These are phyloP conservation scores for Esperia sulphurella DNA, from an alignment of 2,888 invertebrate species.

Conservation along the genomic window DNA sequence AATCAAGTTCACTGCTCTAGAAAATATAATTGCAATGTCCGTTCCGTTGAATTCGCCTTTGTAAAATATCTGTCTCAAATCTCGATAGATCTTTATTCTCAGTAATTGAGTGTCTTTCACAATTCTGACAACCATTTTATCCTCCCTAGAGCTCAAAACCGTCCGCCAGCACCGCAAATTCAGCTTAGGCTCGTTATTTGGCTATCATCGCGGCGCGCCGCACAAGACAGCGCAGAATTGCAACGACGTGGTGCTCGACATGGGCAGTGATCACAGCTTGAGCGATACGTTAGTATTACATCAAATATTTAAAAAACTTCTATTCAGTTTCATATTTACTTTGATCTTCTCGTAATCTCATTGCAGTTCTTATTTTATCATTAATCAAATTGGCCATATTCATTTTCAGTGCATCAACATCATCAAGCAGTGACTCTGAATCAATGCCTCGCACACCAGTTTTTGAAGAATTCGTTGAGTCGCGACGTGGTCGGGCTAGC, in stretches of 20 bases:
- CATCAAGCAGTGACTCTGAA: constrained; percentile 70
- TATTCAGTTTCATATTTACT: too few relatives aligned
- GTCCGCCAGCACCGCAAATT: constrained; percentile 65
- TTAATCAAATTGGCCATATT: not conserved
- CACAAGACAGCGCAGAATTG: constrained; percentile 48
- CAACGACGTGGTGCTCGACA: constrained; percentile 66
- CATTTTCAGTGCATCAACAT: constrained; percentile 51
- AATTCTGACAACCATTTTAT: not conserved
- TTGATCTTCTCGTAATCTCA: too few relatives aligned
- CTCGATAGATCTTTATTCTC: too few relatives aligned
- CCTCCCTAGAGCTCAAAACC: constrained; percentile 6
- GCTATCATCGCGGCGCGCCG: constrained; percentile 44
- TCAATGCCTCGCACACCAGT: constrained; percentile 69
- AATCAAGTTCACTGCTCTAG: too few relatives aligned
- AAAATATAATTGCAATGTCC: too few relatives aligned
- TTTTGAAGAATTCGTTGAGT: constrained; percentile 68
- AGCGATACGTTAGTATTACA: constrained; percentile 56
- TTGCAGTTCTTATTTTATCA: not conserved
- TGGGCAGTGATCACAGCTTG: constrained; percentile 70
- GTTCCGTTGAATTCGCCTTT: too few relatives aligned
- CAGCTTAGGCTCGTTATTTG: constrained; percentile 70
- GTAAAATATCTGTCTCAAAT: too few relatives aligned
- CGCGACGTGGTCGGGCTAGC: constrained; percentile 40
- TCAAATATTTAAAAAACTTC: too few relatives aligned
- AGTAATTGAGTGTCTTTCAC: too few relatives aligned